A percentile compares a stretch with the other conserved stretches of the same genome.
Evolutionary conservation across 2,113 vertebrate species (phyloP).

Genomic region (Melanostigma gelatinosum): DNA sequence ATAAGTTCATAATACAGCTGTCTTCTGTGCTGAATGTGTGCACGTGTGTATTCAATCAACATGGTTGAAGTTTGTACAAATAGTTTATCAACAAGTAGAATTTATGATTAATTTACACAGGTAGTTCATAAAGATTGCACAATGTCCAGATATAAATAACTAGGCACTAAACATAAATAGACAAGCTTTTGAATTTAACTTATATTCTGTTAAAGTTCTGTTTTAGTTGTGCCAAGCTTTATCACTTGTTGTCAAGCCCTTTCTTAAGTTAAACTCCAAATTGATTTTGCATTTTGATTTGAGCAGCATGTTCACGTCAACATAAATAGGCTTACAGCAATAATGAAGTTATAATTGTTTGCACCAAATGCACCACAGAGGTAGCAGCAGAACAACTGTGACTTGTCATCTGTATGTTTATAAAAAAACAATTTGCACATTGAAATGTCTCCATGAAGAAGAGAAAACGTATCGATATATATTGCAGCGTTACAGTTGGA

Average conservation of each 20-base stretch:
- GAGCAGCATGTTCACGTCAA: slow-evolving; percentile 4
- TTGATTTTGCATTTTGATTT: background rate
- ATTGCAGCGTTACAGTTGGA: slow-evolving; percentile 63
- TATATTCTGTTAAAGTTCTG: background rate
- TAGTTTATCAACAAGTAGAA: slow-evolving; percentile 47
- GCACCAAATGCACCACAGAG: background rate
- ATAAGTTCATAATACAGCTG: background rate
- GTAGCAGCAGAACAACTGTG: background rate
- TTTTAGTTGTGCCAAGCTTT: background rate
- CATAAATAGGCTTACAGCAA: slow-evolving; percentile 12
- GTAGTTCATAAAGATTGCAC: slow-evolving; percentile 1
- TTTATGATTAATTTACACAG: background rate
- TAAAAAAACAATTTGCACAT: background rate
- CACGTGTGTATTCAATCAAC: slow-evolving; percentile 4
- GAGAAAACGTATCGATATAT: background rate
- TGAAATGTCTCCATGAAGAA: background rate
- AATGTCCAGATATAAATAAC: slow-evolving; percentile 10
- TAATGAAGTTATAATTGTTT: background rate
- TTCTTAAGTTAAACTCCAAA: background rate
- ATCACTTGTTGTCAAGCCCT: background rate
- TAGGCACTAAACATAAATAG: background rate
- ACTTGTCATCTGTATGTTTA: background rate
- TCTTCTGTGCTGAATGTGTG: background rate
- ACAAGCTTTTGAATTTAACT: background rate
- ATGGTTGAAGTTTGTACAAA: slow-evolving; percentile 32